phyloP scores from a whole-genome alignment of 1,140 invertebrate genomes.

The Thereuonema tuberculata region DNA sequence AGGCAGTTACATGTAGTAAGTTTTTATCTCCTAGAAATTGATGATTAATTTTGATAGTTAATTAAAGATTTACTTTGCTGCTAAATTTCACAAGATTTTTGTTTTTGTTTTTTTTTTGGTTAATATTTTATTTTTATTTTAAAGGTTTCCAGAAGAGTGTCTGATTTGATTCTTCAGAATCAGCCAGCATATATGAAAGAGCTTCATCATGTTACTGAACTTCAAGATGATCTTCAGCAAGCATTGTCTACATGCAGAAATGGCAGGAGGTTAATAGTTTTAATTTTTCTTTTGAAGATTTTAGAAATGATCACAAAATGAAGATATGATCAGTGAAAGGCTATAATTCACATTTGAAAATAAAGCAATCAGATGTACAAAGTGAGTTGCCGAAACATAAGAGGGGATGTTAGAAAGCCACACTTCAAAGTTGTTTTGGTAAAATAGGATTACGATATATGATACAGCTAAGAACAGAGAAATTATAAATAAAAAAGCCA shows the following conservation, averaged over 20 bases:
- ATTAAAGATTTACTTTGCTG: too few relatives aligned
- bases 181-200: conserved; percentile 68
- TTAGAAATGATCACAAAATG: too few relatives aligned
- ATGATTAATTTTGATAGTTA: too few relatives aligned
- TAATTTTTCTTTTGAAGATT: background rate
- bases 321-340: too few relatives aligned
- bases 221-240: conserved; percentile 55
- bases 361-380: background rate
- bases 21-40: conserved; percentile 3
- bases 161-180: conserved; percentile 80
- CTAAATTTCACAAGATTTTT: background rate
- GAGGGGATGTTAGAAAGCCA: background rate
- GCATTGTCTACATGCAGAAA: conserved; percentile 53
- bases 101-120: background rate
- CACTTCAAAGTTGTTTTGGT: background rate
- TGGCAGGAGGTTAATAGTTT: conserved; percentile 40
- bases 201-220: conserved; percentile 60
- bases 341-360: background rate
- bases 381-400: background rate
- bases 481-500: too few relatives aligned
- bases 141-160: conserved; percentile 64
- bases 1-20: conserved; percentile 63
- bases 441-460: too few relatives aligned
- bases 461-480: too few relatives aligned
- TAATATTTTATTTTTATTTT: background rate